These are phyloP conservation scores for Steatocranus sp. DNA, from an alignment of 2,797 vertebrate species.

Conservation along the genomic window DNA sequence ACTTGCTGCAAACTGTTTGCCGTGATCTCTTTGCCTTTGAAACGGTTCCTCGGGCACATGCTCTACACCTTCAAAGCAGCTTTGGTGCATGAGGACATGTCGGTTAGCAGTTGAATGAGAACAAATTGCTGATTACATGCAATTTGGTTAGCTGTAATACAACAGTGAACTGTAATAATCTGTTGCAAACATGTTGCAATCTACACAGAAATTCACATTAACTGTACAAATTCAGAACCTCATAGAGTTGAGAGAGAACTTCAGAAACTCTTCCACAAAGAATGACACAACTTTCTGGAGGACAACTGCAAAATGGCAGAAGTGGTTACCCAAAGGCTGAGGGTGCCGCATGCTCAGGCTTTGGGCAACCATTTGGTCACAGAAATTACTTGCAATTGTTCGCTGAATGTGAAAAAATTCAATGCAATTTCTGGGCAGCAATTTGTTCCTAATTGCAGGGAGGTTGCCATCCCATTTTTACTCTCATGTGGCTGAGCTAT, in stretches of 20 bases:
- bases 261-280: background rate
- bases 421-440: background rate
- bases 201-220: background rate
- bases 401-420: background rate
- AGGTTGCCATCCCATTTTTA: background rate
- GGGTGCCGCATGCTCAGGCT: background rate
- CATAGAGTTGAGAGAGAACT: background rate
- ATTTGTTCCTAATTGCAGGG: background rate
- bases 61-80: background rate
- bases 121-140: background rate
- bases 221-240: background rate
- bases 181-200: background rate
- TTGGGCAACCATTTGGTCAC: background rate
- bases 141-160: background rate
- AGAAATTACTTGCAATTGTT: background rate
- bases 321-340: background rate
- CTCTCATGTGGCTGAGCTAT: background rate
- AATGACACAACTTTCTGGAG: background rate
- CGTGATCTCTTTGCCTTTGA: background rate
- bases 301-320: background rate
- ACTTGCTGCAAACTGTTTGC: background rate
- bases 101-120: background rate
- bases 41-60: background rate
- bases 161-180: background rate
- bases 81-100: background rate